Base-by-base conservation (phyloP, 2,797 vertebrate species). In the Emys orbicularis region DNA sequence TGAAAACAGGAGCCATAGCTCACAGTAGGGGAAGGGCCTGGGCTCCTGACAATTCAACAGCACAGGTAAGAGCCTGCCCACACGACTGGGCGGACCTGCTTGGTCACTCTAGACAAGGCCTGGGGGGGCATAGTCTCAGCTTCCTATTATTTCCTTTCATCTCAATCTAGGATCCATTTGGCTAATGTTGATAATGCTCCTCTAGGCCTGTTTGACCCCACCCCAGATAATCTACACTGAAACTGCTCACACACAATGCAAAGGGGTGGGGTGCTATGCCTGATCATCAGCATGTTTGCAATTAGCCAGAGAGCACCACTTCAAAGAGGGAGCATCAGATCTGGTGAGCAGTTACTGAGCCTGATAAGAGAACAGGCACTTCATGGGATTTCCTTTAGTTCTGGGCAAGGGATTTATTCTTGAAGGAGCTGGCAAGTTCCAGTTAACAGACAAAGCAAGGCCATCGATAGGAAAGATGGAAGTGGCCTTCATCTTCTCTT, bases 131-230 rank as follows among this genome's bases (percentile, higher is more conserved):
- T 0, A 5, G 44, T 3, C 8, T 81, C 9, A 54, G 29, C 59
- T 53, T 79, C 56, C 47, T 47, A 1, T 25, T 84, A 72, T 65
- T 74, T 68, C 4, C 2, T 53, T 52, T 59, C 15, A 23, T 31
- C 11, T n/a, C 15, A 21, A 2, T 37, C 3, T 76, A 47, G 44
- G 7, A 76, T 47, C 25, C 6, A 23, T 15, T 5, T 6, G 53
- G 57, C 3, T 41, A 54, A 29, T 11, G 0, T 0, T n/a, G 8
- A 68, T 44, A 88, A 61, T 0, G 57, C 10, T 72, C 34, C 68
- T 61, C 5, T 2, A 61, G 4, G 56, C 68, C 27, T 18, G n/a
- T 15, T 52, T 57, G 25, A 34, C 31, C 25, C 57, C 54, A 54
- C 13, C 41, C 12, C 79, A 13, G 18, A 52, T 52, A 37, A 18